These are phyloP conservation scores for Pocillopora meandrina DNA, from an alignment of 92 coral and sea anemone genomes.

Conservation along the genomic window DNA sequence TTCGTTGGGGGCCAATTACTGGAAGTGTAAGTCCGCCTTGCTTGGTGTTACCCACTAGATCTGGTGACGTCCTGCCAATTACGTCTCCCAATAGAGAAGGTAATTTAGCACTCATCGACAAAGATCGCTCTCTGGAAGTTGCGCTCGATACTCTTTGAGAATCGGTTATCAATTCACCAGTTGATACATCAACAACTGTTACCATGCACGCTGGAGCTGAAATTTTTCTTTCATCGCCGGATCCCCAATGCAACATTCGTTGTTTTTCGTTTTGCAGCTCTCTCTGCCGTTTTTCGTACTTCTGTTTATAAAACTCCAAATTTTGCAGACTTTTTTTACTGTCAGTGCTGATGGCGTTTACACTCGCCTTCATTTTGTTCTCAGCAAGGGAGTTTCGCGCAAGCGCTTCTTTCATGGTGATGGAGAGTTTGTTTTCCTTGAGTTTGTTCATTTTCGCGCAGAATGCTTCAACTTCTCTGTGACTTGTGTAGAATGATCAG, in stretches of 20 bases:
- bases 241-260: background rate
- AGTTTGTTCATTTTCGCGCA: conserved; percentile 32
- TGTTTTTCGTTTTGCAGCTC: conserved; percentile 34
- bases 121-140: conserved; percentile 13
- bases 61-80: background rate
- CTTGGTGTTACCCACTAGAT: background rate
- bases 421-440: conserved; percentile 35
- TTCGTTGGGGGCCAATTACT: conserved; percentile 3
- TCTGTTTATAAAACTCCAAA: conserved; percentile 30
- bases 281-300: conserved; percentile 42
- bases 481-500: too few species aligned
- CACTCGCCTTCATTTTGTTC: conserved; percentile 48
- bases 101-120: background rate
- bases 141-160: background rate
- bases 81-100: conserved; percentile 1
- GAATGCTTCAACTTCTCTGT: background rate
- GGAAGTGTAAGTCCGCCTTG: background rate
- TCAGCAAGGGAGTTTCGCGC: conserved; percentile 42
- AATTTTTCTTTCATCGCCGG: conserved; percentile 18
- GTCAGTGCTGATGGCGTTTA: conserved; percentile 20
- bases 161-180: conserved; percentile 13
- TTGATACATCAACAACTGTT: background rate
- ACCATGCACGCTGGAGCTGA: conserved; percentile 41
- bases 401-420: conserved; percentile 53
- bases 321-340: conserved; percentile 31